Evolutionary conservation across 2,888 invertebrate genomes (phyloP).

Genomic region (Leptinotarsa haldemani): DNA sequence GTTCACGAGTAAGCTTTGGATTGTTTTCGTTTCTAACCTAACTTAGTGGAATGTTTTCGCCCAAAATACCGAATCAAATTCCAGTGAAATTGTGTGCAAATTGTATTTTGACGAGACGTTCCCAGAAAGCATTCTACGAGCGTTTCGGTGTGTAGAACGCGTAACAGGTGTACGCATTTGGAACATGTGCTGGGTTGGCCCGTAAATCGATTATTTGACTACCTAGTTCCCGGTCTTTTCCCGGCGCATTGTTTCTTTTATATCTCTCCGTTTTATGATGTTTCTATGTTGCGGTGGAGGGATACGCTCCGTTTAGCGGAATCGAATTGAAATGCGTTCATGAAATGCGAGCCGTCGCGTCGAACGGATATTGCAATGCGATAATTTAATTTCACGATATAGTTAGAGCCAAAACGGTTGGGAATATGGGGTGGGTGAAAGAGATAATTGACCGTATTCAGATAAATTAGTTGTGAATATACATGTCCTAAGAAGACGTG

Average conservation of each 20-base stretch:
- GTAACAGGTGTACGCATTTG: constrained; percentile 44
- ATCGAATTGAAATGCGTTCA: neutral
- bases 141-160: constrained; percentile 5
- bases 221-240: constrained; percentile 8
- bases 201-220: constrained; percentile 9
- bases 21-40: constrained; percentile 19
- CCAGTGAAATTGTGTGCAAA: constrained; percentile 27
- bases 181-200: constrained; percentile 37
- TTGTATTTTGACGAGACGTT: neutral
- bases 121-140: neutral
- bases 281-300: constrained; percentile 4
- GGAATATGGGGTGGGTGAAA: neutral
- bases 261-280: constrained; percentile 2
- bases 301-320: constrained; percentile 4
- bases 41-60: constrained; percentile 6
- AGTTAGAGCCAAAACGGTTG: neutral
- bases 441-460: too few species aligned
- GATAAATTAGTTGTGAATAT: too few species aligned
- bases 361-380: neutral
- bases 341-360: neutral
- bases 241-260: constrained; percentile 8
- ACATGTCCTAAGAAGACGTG: too few species aligned
- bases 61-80: constrained; percentile 1
- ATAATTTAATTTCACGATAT: neutral
- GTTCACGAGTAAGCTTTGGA: constrained; percentile 21